Evolutionary conservation across 2,113 vertebrate genomes (phyloP), one percentile per base, ranked within the genome.

Genomic region (Paradisaea rubra): DNA sequence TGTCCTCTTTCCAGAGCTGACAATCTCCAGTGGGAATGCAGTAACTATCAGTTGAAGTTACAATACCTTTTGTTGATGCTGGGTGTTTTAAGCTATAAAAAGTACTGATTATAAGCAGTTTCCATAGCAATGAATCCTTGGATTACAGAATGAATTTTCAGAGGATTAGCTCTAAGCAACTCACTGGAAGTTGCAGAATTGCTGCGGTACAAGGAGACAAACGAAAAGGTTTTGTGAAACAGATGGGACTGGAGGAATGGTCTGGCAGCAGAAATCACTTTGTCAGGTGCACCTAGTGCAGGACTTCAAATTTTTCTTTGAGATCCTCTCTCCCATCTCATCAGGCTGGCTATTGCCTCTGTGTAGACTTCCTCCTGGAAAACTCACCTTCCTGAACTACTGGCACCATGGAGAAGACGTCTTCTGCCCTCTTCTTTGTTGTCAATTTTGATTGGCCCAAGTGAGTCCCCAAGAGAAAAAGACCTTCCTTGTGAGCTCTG

Each of bases 101-200:
- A 88, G 96, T 96, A 85, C 79, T 5, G 11, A 69, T 97, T 96
- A 97, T 97, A 96, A 97, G 92, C 88, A 97, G 97, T 97, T 97
- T 97, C 97, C 96, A 97, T 98, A 96, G 97, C 5, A 15, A 98
- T 77, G 84, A 95, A 95, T 91, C 86, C 72, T 93, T 94, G 96
- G 96, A 95, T 96, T 96, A 92, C 28, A 93, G 77, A 86, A 68
- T 73, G 80, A 94, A 91, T 94, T 97, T 97, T 97, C 95, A 80
- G 93, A 95, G 95, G 95, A 97, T 98, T 97, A 97, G 54, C 87
- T 89, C 81, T 77, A 94, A 96, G 89, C 95, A 96, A 96, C 84
- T 97, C 6, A 2, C 45, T 74, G 72, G 35, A 95, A 94, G 78
- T 94, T 91, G 10, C 52, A 66, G 87, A 86, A 68, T 69, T 91